These are phyloP conservation scores for Cherax destructor DNA, from an alignment of 1,140 invertebrate genomes.

Conservation along the genomic window DNA sequence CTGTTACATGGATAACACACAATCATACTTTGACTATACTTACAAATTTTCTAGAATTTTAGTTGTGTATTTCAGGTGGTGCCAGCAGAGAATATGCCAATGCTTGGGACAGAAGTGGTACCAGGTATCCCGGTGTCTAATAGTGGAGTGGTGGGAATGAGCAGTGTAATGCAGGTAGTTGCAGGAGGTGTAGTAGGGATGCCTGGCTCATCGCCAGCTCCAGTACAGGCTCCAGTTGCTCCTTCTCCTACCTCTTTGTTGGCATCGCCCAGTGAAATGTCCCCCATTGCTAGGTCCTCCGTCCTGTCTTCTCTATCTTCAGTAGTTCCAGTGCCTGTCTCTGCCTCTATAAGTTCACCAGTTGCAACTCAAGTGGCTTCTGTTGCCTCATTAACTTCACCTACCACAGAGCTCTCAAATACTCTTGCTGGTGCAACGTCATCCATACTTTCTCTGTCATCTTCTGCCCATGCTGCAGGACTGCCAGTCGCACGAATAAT, in stretches of 20 bases:
- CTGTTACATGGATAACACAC: no score
- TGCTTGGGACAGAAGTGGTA: constrained; percentile 17
- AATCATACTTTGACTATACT: no score
- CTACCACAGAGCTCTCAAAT: background rate
- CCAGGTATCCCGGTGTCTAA: constrained; percentile 33
- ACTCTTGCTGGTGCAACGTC: background rate
- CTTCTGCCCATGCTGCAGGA: constrained; percentile 10
- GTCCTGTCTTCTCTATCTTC: constrained; percentile 1
- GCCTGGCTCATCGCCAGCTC: constrained; percentile 19
- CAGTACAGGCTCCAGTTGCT: background rate
- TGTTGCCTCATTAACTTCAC: background rate
- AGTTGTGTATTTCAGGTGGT: constrained; percentile 27
- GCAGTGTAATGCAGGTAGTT: constrained; percentile 40
- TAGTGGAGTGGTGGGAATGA: constrained; percentile 23
- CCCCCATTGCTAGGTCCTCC: background rate
- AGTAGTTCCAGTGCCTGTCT: constrained; percentile 5
- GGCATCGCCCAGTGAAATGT: background rate
- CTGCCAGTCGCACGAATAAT: constrained; percentile 64
- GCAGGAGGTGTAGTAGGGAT: constrained; percentile 37
- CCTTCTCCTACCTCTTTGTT: background rate
- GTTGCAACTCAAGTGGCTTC: constrained; percentile 2
- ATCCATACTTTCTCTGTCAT: background rate
- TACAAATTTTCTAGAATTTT: background rate
- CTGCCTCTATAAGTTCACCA: constrained; percentile 11
- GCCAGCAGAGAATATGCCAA: constrained; percentile 50